Base-by-base conservation (phyloP, 2,888 invertebrate genomes). In the Eledone cirrhosa region DNA sequence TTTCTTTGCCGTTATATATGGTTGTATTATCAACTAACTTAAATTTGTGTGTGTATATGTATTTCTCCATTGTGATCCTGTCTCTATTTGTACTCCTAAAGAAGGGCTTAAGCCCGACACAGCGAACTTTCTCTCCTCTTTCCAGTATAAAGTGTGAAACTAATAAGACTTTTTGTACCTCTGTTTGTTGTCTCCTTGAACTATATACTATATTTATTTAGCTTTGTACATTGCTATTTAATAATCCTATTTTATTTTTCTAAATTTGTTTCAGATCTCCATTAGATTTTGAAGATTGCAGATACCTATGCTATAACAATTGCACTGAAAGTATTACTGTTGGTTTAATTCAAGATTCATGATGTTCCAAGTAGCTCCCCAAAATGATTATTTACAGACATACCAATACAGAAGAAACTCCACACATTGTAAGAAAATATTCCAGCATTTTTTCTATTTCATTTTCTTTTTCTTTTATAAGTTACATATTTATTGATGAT, bases 321-420 rank as follows among this genome's bases (percentile, higher is more conserved):
- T 41, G n/a, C 31, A 41, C 31, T 41, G 72, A 41, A 41, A 72
- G 31, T 33, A 31, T 31, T n/a, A 29, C 69, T 72, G 72, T 41
- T 72, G 72, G n/a, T n/a, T 41, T n/a, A 41, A 31, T 72, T 31
- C 31, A 41, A 27, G 33, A 72, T 31, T 41, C 72, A 72, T 72
- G 72, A 72, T 72, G 72, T 72, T 72, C 31, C 72, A 41, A 31
- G 41, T 19, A 72, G 72, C 41, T 41, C 31, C 41, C 41, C 72
- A 24, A 72, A 72, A 72, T 72, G 33, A 72, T 72, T 22, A 29
- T 72, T 72, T 72, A n/a, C 72, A 72, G 72, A 72, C 72, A 72
- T 41, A 72, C 41, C n/a, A 41, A 72, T 41, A 72, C 33, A 24
- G 41, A 72, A 41, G 33, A 72, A n/a, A 72, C 41, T n/a, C 72